Evolutionary conservation across 2,113 vertebrate species (phyloP).

Genomic region (Thunnus maccoyii): DNA sequence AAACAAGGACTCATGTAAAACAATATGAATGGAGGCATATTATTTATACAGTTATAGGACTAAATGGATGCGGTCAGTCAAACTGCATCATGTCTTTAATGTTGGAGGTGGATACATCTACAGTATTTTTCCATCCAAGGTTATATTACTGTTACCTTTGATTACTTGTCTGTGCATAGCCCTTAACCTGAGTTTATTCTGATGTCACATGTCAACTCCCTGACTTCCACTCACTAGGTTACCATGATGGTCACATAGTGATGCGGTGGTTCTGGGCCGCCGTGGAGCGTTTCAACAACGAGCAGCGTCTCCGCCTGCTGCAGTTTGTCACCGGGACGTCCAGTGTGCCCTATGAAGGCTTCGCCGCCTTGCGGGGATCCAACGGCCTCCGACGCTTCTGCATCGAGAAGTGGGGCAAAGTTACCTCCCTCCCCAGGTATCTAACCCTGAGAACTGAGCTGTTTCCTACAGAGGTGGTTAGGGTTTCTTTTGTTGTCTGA

Average conservation of each 20-base stretch:
- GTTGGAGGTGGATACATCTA: too few relatives aligned
- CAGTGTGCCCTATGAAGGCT: constrained; percentile 97
- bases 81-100: too few relatives aligned
- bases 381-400: constrained; percentile 96
- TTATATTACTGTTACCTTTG: too few relatives aligned
- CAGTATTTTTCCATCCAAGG: too few relatives aligned
- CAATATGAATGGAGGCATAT: too few relatives aligned
- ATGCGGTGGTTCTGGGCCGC: constrained; percentile 99
- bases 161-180: neutral
- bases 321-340: constrained; percentile 98
- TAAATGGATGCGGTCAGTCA: too few relatives aligned
- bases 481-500: too few relatives aligned
- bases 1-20: too few relatives aligned
- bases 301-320: constrained; percentile 94
- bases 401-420: constrained; percentile 99
- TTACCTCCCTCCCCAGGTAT: constrained; percentile 97
- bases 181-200: neutral
- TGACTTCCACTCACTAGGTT: constrained; percentile 84
- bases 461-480: neutral
- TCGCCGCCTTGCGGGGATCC: constrained; percentile 93
- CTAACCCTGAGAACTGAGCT: neutral
- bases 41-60: too few relatives aligned
- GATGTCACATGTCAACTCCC: neutral
- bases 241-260: constrained; percentile 97
- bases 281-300: constrained; percentile 97